Evolutionary conservation across 92 coral and sea anemone genomes (phyloP), one percentile per base, ranked within the genome.

Genomic region (Umimayanthus chanpuru): DNA sequence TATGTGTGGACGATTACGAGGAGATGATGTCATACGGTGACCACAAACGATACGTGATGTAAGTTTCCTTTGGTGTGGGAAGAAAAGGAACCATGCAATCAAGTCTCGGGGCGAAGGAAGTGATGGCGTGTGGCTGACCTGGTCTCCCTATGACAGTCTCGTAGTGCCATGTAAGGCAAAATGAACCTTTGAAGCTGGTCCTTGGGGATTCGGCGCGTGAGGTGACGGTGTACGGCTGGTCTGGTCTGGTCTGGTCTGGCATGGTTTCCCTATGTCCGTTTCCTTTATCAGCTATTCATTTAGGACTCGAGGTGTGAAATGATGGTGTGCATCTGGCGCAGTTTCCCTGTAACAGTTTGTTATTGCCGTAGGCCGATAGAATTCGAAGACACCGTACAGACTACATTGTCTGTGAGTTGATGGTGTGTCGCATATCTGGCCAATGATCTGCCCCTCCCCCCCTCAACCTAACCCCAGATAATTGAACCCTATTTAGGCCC

Each of bases 1-100:
- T 97, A 20, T 97, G 99, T 78, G 98, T 95, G 81, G 96, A 95
- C 87, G 98, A 95, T 82, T 95, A 95, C 80, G 98, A 95, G 30
- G 98, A 95, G 82, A 88, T 95, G 94, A 95, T 93, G 98, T 47
- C 96, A 5, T 94, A 92, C 61, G 89, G 94, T 26, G 98, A 94
- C 79, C 91, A 89, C 66, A 89, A 93, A 79, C 85, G 96, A 85
- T 93, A 93, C 53, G 92, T 94, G 26, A 90, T 94, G 88, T 93
- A 76, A 61, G 41, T 9, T 8, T 29, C 30, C 14, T 6, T 20
- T n/a, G 77, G 72, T 26, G 64, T 36, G 30, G 75, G 49, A 8
- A 64, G 9, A 76, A 53, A 28, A 74, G 80, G 67, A 74, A 61
- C 1, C 68, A n/a, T n/a, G n/a, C n/a, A 5, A 20, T 61, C n/a